Conservation (phyloP, 1,140 invertebrate genomes). For the Drusus annulatus region DNA sequence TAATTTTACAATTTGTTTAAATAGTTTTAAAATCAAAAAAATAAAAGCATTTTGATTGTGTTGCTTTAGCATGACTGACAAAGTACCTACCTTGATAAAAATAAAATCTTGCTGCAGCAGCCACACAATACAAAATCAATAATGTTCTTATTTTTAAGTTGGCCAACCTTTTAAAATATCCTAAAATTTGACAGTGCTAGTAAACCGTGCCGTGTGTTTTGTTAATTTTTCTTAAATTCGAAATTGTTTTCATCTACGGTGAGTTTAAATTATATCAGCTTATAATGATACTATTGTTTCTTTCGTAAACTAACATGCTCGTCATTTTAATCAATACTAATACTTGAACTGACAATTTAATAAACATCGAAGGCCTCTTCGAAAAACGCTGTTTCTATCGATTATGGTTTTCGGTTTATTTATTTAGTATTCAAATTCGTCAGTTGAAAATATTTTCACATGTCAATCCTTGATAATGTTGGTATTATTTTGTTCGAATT, state of each 20-base stretch:
- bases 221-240: conserved; percentile 21
- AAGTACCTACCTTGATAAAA: too few relatives aligned
- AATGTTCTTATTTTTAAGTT: conserved; percentile 14
- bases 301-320: too few relatives aligned
- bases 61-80: too few relatives aligned
- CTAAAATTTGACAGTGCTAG: conserved; percentile 33
- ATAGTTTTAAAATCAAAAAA: too few relatives aligned
- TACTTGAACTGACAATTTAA: too few relatives aligned
- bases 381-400: conserved; percentile 30
- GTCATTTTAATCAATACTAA: too few relatives aligned
- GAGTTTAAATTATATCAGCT: not conserved
- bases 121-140: conserved; percentile 22
- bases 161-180: conserved; percentile 27
- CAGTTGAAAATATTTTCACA: not conserved
- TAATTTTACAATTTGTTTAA: too few relatives aligned
- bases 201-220: conserved; percentile 40
- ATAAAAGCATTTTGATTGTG: too few relatives aligned
- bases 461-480: not conserved
- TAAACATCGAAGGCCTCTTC: not conserved
- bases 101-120: too few relatives aligned
- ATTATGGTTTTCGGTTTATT: conserved; percentile 19
- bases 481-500: too few relatives aligned
- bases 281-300: not conserved
- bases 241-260: conserved; percentile 22
- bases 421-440: conserved; percentile 1